These are phyloP conservation scores for Tenrec ecaudatus DNA, from an alignment of 2,113 vertebrate species.

Conservation along the genomic window DNA sequence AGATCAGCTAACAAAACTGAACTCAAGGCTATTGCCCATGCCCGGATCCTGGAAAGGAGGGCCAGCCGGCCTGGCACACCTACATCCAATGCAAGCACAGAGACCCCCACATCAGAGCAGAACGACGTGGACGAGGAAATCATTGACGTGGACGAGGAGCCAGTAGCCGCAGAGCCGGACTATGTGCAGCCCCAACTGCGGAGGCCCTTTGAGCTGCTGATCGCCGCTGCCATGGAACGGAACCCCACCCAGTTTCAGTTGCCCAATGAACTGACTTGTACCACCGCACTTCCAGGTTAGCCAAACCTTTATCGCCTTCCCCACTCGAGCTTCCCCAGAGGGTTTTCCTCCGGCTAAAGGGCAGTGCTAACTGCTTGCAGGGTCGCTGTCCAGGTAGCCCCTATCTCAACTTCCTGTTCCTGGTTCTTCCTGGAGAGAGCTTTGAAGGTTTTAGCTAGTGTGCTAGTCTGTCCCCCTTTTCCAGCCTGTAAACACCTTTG, in stretches of 20 bases:
- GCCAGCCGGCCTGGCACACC: slow-evolving; percentile 96
- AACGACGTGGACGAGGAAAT: slow-evolving; percentile 96
- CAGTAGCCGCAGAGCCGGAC: slow-evolving; percentile 90
- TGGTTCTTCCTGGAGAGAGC: slow-evolving; percentile 37
- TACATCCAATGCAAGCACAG: slow-evolving; percentile 96
- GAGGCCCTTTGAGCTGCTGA: slow-evolving; percentile 97
- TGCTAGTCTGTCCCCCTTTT: slow-evolving; percentile 29
- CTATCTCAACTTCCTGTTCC: slow-evolving; percentile 6
- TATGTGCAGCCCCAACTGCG: slow-evolving; percentile 93
- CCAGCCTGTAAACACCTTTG: not conserved
- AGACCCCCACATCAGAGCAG: slow-evolving; percentile 96
- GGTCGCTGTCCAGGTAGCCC: not conserved
- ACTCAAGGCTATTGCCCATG: slow-evolving; percentile 93
- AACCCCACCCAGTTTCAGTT: slow-evolving; percentile 99
- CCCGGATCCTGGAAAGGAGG: slow-evolving; percentile 94
- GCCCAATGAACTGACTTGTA: slow-evolving; percentile 98
- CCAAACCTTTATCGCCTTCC: not conserved
- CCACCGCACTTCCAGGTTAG: slow-evolving; percentile 98
- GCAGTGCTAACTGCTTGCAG: not conserved
- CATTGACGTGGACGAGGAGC: slow-evolving; percentile 96
- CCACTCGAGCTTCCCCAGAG: not conserved
- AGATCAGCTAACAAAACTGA: slow-evolving; percentile 89
- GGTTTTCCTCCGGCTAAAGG: not conserved
- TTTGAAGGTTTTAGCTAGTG: slow-evolving; percentile 36
- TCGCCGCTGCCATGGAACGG: slow-evolving; percentile 98